These are phyloP conservation scores for Epinotia demarniana DNA, from an alignment of 2,888 invertebrate genomes.

Conservation along the genomic window DNA sequence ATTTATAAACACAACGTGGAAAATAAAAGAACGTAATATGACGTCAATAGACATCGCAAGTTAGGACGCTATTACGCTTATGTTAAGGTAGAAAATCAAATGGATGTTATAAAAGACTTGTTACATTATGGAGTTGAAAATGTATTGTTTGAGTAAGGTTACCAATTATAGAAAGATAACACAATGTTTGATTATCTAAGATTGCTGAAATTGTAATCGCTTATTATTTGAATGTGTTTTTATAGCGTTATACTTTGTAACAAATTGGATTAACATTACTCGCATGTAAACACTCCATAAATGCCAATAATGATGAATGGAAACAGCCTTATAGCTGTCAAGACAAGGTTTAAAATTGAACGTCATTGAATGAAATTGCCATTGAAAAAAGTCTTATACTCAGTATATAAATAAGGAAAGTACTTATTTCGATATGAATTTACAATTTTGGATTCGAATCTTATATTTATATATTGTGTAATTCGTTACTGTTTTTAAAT, in stretches of 20 bases:
- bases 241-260: background rate
- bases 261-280: background rate
- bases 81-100: background rate
- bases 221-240: background rate
- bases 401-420: too few relatives aligned
- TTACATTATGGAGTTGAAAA: background rate
- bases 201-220: background rate
- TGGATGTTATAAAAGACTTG: background rate
- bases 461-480: too few relatives aligned
- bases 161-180: constrained; percentile 10
- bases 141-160: constrained; percentile 5
- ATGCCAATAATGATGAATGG: background rate
- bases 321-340: background rate
- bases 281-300: background rate
- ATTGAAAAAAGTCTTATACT: background rate
- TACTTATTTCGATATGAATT: too few relatives aligned
- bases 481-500: too few relatives aligned
- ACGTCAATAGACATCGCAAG: background rate
- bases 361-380: background rate
- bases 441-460: too few relatives aligned
- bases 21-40: background rate
- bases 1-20: background rate
- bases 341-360: background rate
- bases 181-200: background rate
- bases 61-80: background rate